Conservation (phyloP, 2,888 invertebrate genomes). For the Herminia tarsipennalis region DNA sequence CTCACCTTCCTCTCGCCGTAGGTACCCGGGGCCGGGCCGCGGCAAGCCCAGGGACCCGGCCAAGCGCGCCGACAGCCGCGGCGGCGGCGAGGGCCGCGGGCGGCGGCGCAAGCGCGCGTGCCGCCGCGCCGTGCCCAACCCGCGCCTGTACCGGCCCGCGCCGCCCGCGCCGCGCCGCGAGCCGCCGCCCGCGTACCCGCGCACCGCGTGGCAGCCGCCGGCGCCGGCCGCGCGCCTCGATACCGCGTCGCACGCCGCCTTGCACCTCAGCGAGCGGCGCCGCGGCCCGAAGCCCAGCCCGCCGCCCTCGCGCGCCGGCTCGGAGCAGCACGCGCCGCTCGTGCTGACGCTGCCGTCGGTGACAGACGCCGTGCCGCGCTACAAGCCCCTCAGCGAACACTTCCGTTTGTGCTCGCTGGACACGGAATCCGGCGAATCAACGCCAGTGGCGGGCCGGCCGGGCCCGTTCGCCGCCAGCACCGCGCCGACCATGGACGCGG, state of each 20-base stretch:
- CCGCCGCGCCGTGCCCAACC: conserved; percentile 61
- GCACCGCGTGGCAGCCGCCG: conserved; percentile 51
- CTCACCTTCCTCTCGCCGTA: too few species aligned
- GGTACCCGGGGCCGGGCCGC: conserved; percentile 54
- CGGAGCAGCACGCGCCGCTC: conserved; percentile 27
- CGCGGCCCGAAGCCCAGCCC: conserved; percentile 30
- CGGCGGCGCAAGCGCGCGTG: conserved; percentile 48
- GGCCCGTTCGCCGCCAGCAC: conserved; percentile 14
- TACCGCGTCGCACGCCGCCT: conserved; percentile 48
- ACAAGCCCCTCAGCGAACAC: conserved; percentile 39
- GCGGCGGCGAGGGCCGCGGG: conserved; percentile 28
- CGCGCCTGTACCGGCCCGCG: conserved; percentile 68
- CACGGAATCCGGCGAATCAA: conserved; percentile 35
- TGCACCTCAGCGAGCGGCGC: conserved; percentile 42
- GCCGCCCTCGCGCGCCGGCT: conserved; percentile 34
- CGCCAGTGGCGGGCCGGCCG: conserved; percentile 28
- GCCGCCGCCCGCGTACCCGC: conserved; percentile 46
- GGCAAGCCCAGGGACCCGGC: conserved; percentile 14
- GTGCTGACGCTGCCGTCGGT: conserved; percentile 44
- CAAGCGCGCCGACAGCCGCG: conserved; percentile 11
- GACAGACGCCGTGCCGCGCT: conserved; percentile 25
- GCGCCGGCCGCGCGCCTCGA: conserved; percentile 43
- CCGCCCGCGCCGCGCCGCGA: conserved; percentile 44
- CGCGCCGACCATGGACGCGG: conserved; percentile 50
- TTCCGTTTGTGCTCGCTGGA: conserved; percentile 36